Percentiles rank a stretch among this genome's conserved stretches.
Conservation (phyloP, 2,113 vertebrate species). For the Bujurquina vittata region DNA sequence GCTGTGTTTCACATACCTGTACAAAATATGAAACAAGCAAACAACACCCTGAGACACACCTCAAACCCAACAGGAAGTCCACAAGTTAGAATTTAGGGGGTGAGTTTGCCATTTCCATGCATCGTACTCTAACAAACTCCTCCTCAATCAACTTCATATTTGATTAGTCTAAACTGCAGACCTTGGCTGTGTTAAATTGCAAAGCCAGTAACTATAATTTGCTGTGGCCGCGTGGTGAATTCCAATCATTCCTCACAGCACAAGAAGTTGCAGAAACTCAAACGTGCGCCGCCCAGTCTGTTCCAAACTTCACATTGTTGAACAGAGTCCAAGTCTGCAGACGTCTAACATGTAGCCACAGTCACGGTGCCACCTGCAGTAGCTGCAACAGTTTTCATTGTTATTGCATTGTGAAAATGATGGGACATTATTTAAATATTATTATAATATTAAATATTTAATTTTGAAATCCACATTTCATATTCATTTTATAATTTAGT, state of each 20-base stretch:
- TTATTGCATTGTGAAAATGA: neutral
- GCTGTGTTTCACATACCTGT: neutral
- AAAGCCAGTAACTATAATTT: neutral
- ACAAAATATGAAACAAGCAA: no score
- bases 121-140: neutral
- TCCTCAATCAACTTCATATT: neutral
- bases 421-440: neutral
- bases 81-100: no score
- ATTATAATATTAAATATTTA: neutral
- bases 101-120: neutral
- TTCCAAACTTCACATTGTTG: neutral
- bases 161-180: neutral
- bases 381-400: neutral
- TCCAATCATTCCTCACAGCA: neutral
- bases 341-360: neutral
- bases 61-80: no score
- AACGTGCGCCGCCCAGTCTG: neutral
- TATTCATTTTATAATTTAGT: neutral
- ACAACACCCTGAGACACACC: neutral
- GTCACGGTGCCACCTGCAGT: neutral
- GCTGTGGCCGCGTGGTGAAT: neutral
- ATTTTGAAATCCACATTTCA: neutral
- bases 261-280: neutral
- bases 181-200: neutral
- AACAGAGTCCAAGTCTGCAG: neutral